Evolutionary conservation across 2,888 invertebrate species (phyloP), one percentile per base, ranked within the genome.

Genomic region (Heliconius charithonia): DNA sequence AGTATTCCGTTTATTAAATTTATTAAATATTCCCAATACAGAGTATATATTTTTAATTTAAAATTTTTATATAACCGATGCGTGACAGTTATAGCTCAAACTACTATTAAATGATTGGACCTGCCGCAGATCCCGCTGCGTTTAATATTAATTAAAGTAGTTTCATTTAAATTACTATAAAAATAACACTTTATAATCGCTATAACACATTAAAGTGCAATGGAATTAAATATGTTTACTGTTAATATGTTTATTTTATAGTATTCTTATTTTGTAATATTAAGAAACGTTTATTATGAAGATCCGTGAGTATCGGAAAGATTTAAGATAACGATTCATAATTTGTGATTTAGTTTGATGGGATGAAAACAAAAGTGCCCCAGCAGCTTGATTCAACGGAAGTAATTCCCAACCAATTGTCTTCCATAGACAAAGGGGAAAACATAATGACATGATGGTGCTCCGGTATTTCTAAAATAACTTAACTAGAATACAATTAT

Each of bases 391-490:
- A 72, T 59, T 32, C 59, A 16, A 72, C 72, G 32, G 72, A 72
- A 59, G 59, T 59, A 72, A 59, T 72, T 72, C 59, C 32, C 22
- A 22, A 72, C 72, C 56, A 72, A 72, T 59, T 72, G 59, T 59
- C 59, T 72, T n/a, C 19, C 32, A 72, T 29, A 56, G 56, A 71
- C 29, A 56, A 32, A 56, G n/a, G 59, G n/a, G 41, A 25, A 41
- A n/a, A n/a, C 12, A n/a, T 72, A 59, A 72, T 32, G 10, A n/a
- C 10, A 59, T 25, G 27, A 25, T 32, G 56, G n/a, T 32, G 29
- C n/a, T 51, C n/a, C 51, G 56, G 32, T 72, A 32, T 27, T 56
- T 56, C 51, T 29, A 59, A 13, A 13, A 72, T 56, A 32, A 56
- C 29, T n/a, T 56, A 59, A 59, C 13, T 32, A 72, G 7, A n/a